phyloP scores from a whole-genome alignment of 2,797 vertebrate species.

The Scyliorhinus canicula region DNA sequence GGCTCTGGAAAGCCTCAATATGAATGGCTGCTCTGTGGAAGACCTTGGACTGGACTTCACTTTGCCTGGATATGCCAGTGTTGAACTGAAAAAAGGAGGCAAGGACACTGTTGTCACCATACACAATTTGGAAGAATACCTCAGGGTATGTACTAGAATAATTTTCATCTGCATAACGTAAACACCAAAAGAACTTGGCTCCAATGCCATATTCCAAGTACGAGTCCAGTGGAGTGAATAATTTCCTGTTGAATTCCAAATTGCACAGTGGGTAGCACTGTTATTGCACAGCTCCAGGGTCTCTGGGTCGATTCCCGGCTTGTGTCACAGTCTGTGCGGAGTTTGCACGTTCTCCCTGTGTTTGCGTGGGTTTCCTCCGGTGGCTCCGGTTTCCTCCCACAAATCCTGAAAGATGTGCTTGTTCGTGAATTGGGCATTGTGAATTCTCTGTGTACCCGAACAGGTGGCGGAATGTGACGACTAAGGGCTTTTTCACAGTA shows the following conservation, averaged over 20 bases:
- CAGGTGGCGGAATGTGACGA: no score
- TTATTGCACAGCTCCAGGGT: no score
- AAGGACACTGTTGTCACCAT: slow-evolving; percentile 92
- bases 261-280: no score
- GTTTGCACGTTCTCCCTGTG: no score
- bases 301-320: no score
- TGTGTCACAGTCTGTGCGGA: no score
- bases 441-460: no score
- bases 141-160: slow-evolving; percentile 68
- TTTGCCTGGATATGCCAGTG: slow-evolving; percentile 92
- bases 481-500: no score
- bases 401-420: no score
- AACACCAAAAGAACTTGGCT: slow-evolving; percentile 15
- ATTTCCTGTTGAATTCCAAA: background rate
- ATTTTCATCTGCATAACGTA: background rate
- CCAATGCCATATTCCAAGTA: background rate
- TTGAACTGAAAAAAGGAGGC: slow-evolving; percentile 95
- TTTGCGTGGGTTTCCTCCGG: no score
- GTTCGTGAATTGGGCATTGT: no score
- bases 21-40: slow-evolving; percentile 98
- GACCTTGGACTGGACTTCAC: slow-evolving; percentile 96
- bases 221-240: background rate
- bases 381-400: no score
- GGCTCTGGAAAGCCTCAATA: slow-evolving; percentile 89
- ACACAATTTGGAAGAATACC: slow-evolving; percentile 96